A percentile compares a stretch with the other conserved stretches of the same genome.
Conservation (phyloP, 2,888 invertebrate species). For the Nemurella pictetii region DNA sequence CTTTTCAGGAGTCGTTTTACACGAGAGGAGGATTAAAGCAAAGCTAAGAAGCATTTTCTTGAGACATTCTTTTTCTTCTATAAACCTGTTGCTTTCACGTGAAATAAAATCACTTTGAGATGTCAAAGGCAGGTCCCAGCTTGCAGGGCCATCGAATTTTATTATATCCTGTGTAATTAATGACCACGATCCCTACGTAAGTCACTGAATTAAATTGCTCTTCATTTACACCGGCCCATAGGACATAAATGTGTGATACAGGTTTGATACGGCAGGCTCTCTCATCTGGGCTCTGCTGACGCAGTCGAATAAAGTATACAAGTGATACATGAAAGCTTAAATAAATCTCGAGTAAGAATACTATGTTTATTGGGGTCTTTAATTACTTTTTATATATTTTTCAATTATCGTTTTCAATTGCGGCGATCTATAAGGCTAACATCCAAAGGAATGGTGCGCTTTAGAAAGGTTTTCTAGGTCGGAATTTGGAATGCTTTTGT, state of each 20-base stretch:
- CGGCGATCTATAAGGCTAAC: no score
- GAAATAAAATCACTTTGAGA: background rate
- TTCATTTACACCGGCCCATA: no score
- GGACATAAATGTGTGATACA: no score
- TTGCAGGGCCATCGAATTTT: background rate
- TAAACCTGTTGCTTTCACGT: background rate
- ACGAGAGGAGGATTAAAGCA: background rate
- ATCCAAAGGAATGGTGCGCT: no score
- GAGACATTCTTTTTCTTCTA: background rate
- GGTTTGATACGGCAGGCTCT: no score
- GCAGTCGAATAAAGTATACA: background rate
- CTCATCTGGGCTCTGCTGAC: background rate
- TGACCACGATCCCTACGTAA: background rate
- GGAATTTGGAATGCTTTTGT: background rate
- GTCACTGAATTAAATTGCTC: background rate
- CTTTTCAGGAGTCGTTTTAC: background rate
- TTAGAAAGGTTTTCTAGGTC: background rate
- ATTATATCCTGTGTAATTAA: background rate
- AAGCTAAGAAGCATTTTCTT: background rate
- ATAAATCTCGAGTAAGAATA: background rate
- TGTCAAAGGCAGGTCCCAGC: background rate
- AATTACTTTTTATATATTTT: background rate
- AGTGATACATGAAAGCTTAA: background rate
- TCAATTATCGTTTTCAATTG: background rate
- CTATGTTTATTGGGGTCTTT: background rate